Base-by-base conservation (phyloP, 2,888 invertebrate genomes). In the Punctoribates punctum region DNA sequence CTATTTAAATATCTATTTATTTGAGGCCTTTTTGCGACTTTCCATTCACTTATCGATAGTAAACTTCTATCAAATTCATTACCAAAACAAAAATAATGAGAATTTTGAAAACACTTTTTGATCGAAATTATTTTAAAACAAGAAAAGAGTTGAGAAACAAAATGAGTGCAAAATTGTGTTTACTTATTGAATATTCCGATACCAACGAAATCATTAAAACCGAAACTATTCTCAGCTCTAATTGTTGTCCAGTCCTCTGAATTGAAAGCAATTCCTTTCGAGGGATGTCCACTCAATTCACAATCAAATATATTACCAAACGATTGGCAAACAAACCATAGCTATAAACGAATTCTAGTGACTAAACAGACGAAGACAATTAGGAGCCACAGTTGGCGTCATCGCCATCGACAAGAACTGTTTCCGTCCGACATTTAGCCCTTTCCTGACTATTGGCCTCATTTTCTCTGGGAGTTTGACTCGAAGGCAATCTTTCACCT, bases 381-480 rank as follows among this genome's bases (percentile, higher is more conserved):
- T 67, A 67, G 1, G 67, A 20, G 38, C 67, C 38, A 67, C 67
- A 38, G n/a, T 38, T 67, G 34, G 67, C 17, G 25, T 67, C 17
- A 13, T 29, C 38, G 38, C 34, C 67, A 25, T 67, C 67, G 4
- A 67, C 34, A 8, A 67, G 20, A 15, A 67, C n/a, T 38, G n/a
- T 38, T 38, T 67, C 38, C n/a, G 34, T 67, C 6, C 34, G 62
- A 29, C 27, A n/a, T 67, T 67, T 67, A n/a, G 67, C 38, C 38
- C 67, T 67, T 38, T 67, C 67, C n/a, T 67, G 34, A 67, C 29
- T 67, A n/a, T 67, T 67, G 3, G 67, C 29, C 20, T 67, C 67
- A 38, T 13, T 38, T 67, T 67, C 67, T 38, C n/a, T 34, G 1
- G 67, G 11, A 4, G 67, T 67, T 11, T 67, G 67, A 67, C 67